Evolutionary conservation across 2,113 vertebrate genomes (phyloP).

Genomic region (Gambusia holbrooki): DNA sequence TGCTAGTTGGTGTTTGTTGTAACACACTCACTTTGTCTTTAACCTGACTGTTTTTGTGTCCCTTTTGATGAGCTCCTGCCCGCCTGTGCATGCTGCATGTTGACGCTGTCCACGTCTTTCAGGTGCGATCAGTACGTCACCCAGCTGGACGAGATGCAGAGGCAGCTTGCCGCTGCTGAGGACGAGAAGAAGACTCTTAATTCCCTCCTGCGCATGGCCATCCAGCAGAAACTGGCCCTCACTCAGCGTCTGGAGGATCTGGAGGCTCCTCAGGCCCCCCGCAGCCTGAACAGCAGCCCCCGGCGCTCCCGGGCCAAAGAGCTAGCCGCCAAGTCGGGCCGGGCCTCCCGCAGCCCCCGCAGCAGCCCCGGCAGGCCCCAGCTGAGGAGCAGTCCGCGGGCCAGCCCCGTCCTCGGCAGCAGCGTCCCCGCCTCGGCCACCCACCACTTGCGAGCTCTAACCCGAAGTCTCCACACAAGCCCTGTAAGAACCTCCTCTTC

Average conservation of each 20-base stretch:
- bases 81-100: conserved; percentile 52
- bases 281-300: conserved; percentile 77
- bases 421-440: conserved; percentile 63
- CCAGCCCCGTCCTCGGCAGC: conserved; percentile 68
- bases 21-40: neutral
- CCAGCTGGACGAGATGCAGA: conserved; percentile 85
- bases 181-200: conserved; percentile 86
- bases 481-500: conserved; percentile 76
- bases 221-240: conserved; percentile 84
- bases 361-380: conserved; percentile 73
- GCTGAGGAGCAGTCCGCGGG: conserved; percentile 70
- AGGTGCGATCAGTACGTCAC: conserved; percentile 86
- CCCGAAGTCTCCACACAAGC: conserved; percentile 79
- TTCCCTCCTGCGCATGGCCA: conserved; percentile 85
- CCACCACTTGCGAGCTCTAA: conserved; percentile 68
- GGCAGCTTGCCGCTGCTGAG: conserved; percentile 83
- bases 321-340: conserved; percentile 76
- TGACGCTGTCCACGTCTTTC: conserved; percentile 44
- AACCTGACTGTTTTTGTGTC: conserved; percentile 22
- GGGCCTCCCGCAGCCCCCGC: conserved; percentile 74
- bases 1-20: neutral
- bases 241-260: conserved; percentile 83
- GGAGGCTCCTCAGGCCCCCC: conserved; percentile 81
- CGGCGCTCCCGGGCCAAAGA: conserved; percentile 79
- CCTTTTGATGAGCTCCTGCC: conserved; percentile 15